Evolutionary conservation across 2,113 vertebrate species (phyloP).

Genomic region (Jaculus jaculus): DNA sequence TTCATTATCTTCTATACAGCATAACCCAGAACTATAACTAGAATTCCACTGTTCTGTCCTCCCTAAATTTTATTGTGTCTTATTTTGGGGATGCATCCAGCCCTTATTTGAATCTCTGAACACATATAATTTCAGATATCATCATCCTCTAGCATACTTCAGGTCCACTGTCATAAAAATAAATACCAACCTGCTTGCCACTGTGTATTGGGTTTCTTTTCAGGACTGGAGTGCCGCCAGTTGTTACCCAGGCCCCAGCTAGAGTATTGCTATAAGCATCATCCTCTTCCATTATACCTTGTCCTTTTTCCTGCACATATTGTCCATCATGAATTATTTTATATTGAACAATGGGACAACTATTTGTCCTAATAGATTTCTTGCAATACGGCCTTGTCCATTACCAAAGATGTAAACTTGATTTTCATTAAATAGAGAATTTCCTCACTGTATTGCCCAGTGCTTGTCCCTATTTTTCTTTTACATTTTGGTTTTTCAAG

Average conservation of each 20-base stretch:
- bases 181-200: constrained; percentile 99
- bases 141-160: constrained; percentile 97
- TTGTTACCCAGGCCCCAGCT: constrained; percentile 99
- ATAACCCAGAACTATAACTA: constrained; percentile 99
- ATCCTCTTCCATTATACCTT: constrained; percentile 99
- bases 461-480: no score
- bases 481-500: no score
- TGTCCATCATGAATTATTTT: constrained; percentile 99
- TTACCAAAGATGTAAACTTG: constrained; percentile 99
- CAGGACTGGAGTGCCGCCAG: constrained; percentile 98
- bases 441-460: constrained; percentile 85
- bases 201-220: constrained; percentile 99
- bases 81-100: constrained; percentile 99
- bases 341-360: constrained; percentile 98
- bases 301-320: constrained; percentile 99
- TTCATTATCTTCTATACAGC: constrained; percentile 99
- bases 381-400: constrained; percentile 98
- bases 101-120: constrained; percentile 99
- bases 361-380: constrained; percentile 99
- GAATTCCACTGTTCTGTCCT: constrained; percentile 98
- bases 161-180: constrained; percentile 99
- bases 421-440: constrained; percentile 99
- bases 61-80: constrained; percentile 99
- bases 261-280: constrained; percentile 99
- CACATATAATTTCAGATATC: constrained; percentile 99